Conservation (phyloP, 2,888 invertebrate genomes). For the Drosophila nigricruria region DNA sequence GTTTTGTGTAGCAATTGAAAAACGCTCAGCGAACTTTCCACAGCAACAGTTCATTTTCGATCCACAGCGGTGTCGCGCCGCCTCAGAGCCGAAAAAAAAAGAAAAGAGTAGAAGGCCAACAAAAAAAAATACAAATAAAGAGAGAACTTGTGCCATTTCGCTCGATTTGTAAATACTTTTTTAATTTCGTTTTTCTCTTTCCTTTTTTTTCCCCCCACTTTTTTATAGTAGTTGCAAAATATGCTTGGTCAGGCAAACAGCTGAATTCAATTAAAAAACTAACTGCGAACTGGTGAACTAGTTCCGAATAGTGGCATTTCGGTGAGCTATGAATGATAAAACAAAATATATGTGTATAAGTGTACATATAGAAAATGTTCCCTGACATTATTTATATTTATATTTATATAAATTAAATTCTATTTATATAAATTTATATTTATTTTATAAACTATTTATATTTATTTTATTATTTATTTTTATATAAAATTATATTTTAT, state of each 20-base stretch:
- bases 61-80: slow-evolving; percentile 25
- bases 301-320: slow-evolving; percentile 27
- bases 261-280: slow-evolving; percentile 66
- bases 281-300: slow-evolving; percentile 39
- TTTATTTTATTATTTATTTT: too few species aligned
- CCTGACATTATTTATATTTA: too few species aligned
- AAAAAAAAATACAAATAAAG: slow-evolving; percentile 12
- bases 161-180: slow-evolving; percentile 32
- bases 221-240: slow-evolving; percentile 21
- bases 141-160: slow-evolving; percentile 50
- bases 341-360: too few species aligned
- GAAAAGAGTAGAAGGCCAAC: slow-evolving; percentile 3
- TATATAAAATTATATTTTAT: too few species aligned
- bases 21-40: slow-evolving; percentile 67
- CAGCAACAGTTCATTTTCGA: slow-evolving; percentile 47
- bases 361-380: too few species aligned
- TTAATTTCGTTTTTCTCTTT: slow-evolving; percentile 2
- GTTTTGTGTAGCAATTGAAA: slow-evolving; percentile 73
- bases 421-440: too few species aligned
- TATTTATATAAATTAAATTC: too few species aligned
- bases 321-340: not conserved
- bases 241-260: slow-evolving; percentile 42
- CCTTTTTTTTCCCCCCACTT: not conserved
- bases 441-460: too few species aligned
- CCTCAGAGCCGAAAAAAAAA: slow-evolving; percentile 1